phyloP scores from a whole-genome alignment of 2,888 invertebrate genomes.

The Fabriciana adippe region DNA sequence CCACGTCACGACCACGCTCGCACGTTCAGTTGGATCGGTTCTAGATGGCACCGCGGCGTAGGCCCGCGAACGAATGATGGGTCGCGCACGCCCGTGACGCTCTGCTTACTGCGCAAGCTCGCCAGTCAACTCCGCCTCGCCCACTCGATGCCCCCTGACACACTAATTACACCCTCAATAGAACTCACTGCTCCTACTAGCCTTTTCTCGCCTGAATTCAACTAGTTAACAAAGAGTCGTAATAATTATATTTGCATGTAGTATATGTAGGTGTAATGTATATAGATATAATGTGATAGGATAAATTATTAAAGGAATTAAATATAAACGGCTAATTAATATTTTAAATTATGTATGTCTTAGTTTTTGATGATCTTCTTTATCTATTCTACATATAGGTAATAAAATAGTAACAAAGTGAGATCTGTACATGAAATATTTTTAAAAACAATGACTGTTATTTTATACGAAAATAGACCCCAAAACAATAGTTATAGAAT shows the following conservation, averaged over 20 bases:
- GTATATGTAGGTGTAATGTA: too few species aligned
- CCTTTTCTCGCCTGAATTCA: constrained; percentile 22
- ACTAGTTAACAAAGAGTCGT: constrained; percentile 16
- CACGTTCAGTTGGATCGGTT: constrained; percentile 23
- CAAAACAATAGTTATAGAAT: too few species aligned
- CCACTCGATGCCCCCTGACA: constrained; percentile 58
- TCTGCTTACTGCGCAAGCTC: constrained; percentile 66
- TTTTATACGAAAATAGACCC: too few species aligned
- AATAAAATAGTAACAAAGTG: too few species aligned
- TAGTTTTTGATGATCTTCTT: too few species aligned
- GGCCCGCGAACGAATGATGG: constrained; percentile 73
- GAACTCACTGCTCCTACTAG: constrained; percentile 21
- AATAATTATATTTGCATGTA: neutral
- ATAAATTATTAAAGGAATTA: too few species aligned
- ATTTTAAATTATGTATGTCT: too few species aligned
- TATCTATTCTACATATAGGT: too few species aligned
- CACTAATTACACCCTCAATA: constrained; percentile 55
- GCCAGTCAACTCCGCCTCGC: constrained; percentile 42
- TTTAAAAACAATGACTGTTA: too few species aligned
- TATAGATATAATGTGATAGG: too few species aligned
- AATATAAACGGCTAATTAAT: too few species aligned
- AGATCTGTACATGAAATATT: too few species aligned
- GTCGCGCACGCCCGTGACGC: constrained; percentile 63
- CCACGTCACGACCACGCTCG: constrained; percentile 44
- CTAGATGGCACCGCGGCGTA: constrained; percentile 59